Evolutionary conservation across 1,140 invertebrate species (phyloP).

Genomic region (Fopius arisanus): DNA sequence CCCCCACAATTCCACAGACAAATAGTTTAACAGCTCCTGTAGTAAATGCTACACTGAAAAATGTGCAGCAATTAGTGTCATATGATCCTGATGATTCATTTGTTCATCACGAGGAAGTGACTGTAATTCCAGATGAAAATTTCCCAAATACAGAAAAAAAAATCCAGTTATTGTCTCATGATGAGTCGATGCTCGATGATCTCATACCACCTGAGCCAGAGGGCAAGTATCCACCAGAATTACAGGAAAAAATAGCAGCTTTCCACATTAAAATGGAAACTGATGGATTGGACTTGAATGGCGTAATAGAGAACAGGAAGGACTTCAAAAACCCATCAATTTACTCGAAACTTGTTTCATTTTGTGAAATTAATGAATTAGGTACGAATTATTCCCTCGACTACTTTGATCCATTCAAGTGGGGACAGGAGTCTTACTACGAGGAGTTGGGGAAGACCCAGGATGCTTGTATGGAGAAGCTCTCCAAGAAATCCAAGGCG

Average conservation of each 20-base stretch:
- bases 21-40: slow-evolving; percentile 30
- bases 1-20: slow-evolving; percentile 46
- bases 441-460: slow-evolving; percentile 90
- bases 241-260: slow-evolving; percentile 84
- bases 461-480: slow-evolving; percentile 90
- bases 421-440: slow-evolving; percentile 92
- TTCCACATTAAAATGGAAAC: slow-evolving; percentile 80
- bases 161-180: slow-evolving; percentile 50
- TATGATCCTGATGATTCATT: slow-evolving; percentile 66
- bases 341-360: slow-evolving; percentile 95
- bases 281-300: slow-evolving; percentile 86
- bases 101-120: slow-evolving; percentile 60
- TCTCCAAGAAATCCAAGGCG: slow-evolving; percentile 86
- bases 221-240: slow-evolving; percentile 78
- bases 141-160: slow-evolving; percentile 53
- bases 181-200: slow-evolving; percentile 70
- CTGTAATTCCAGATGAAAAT: slow-evolving; percentile 81
- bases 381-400: slow-evolving; percentile 94
- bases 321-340: slow-evolving; percentile 96
- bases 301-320: slow-evolving; percentile 87
- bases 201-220: slow-evolving; percentile 82
- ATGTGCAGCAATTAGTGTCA: slow-evolving; percentile 72
- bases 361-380: slow-evolving; percentile 93
- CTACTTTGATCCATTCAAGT: slow-evolving; percentile 90
- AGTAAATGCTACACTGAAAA: slow-evolving; percentile 48